Conservation (phyloP, 2,797 vertebrate genomes). For the Fringilla coelebs region DNA sequence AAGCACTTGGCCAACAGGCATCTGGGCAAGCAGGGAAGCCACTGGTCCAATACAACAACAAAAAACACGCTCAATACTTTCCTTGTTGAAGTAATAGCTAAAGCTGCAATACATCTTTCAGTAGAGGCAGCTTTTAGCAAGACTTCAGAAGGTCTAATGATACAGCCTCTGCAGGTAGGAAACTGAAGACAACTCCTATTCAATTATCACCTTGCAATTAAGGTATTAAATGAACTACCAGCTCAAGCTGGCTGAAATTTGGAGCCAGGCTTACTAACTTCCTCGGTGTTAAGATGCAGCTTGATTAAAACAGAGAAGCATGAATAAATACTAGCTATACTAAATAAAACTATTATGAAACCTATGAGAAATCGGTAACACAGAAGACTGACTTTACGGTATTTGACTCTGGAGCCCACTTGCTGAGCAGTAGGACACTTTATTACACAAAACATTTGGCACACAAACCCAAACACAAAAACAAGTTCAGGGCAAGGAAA, state of each 20-base stretch:
- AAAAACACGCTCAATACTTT: neutral
- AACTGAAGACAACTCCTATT: conserved; percentile 4
- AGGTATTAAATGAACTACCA: conserved; percentile 1
- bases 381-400: neutral
- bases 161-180: neutral
- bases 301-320: neutral
- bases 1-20: neutral
- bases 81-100: neutral
- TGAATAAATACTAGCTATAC: neutral
- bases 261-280: neutral
- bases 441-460: neutral
- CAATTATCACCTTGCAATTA: conserved; percentile 40
- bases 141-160: neutral
- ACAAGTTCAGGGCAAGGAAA: neutral
- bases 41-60: neutral
- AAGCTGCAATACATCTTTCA: neutral
- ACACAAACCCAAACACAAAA: neutral
- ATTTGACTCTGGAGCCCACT: neutral
- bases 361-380: neutral
- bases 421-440: neutral
- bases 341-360: neutral
- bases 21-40: neutral
- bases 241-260: neutral
- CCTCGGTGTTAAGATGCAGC: neutral
- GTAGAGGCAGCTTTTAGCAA: neutral